phyloP scores from a whole-genome alignment of 2,797 vertebrate species.

The Gallinago nigripennis region DNA sequence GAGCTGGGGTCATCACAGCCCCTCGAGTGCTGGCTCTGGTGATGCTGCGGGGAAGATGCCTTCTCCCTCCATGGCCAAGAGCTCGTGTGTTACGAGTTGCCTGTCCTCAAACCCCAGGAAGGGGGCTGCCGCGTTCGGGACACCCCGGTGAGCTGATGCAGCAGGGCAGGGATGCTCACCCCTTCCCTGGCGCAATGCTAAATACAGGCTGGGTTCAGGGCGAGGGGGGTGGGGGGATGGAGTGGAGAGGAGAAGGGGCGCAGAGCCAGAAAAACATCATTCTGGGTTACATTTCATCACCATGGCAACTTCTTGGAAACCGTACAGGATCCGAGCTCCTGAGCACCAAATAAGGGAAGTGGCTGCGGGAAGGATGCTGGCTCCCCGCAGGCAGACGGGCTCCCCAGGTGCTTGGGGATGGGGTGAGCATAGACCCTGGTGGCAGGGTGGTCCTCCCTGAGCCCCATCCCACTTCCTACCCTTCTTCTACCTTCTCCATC shows the following conservation, averaged over 20 bases:
- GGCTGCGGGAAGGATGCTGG: neutral
- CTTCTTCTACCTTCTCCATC: neutral
- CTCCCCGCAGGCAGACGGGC: neutral
- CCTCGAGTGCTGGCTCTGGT: neutral
- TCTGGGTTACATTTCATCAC: constrained; percentile 57
- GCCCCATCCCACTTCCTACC: rapidly evolving
- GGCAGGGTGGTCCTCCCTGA: neutral
- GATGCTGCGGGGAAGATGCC: neutral
- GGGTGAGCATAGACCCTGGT: neutral
- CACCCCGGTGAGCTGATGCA: neutral
- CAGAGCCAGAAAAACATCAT: constrained; percentile 51
- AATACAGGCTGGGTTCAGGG: neutral
- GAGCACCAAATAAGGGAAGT: constrained; percentile 72
- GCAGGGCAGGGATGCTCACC: neutral
- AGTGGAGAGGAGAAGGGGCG: neutral
- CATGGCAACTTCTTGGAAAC: constrained; percentile 67
- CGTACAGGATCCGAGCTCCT: constrained; percentile 16
- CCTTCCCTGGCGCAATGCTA: neutral
- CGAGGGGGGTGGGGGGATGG: neutral
- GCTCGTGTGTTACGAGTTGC: rapidly evolving
- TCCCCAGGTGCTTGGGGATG: constrained; percentile 22
- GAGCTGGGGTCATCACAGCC: neutral
- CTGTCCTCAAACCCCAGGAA: neutral
- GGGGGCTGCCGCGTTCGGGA: neutral
- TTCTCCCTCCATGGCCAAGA: neutral